These are phyloP conservation scores for Prunella strophiata DNA, from an alignment of 2,797 vertebrate species.

Conservation along the genomic window DNA sequence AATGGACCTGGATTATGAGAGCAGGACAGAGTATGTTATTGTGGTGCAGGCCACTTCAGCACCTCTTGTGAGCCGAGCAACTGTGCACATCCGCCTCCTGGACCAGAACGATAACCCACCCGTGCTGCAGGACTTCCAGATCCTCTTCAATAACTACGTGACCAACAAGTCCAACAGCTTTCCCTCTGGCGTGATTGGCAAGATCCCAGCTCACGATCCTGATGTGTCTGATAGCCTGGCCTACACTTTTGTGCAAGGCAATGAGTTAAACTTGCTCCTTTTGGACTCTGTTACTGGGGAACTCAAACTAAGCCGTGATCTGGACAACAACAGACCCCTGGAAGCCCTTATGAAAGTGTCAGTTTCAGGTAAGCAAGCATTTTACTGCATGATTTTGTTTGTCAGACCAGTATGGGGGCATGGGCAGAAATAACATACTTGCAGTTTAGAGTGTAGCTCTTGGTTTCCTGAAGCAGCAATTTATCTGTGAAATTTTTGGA, in stretches of 20 bases:
- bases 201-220: slow-evolving; percentile 92
- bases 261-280: slow-evolving; percentile 90
- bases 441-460: not conserved
- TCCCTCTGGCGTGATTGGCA: slow-evolving; percentile 92
- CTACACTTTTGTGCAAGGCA: slow-evolving; percentile 92
- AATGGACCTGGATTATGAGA: slow-evolving; percentile 93
- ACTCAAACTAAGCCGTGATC: slow-evolving; percentile 88
- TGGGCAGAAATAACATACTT: not conserved
- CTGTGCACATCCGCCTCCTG: slow-evolving; percentile 87
- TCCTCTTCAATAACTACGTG: slow-evolving; percentile 98
- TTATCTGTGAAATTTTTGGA: not conserved
- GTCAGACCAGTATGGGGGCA: not conserved
- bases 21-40: slow-evolving; percentile 89
- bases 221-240: slow-evolving; percentile 92
- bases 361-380: slow-evolving; percentile 86
- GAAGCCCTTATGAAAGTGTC: slow-evolving; percentile 96
- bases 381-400: not conserved
- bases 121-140: slow-evolving; percentile 92
- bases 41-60: slow-evolving; percentile 98
- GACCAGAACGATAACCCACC: slow-evolving; percentile 95
- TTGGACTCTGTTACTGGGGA: slow-evolving; percentile 90
- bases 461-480: not conserved
- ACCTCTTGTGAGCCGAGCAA: slow-evolving; percentile 94
- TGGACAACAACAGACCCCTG: slow-evolving; percentile 94
- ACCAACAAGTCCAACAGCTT: slow-evolving; percentile 98